Conservation (phyloP, 2,888 invertebrate genomes). For the Coelinius sp. region DNA sequence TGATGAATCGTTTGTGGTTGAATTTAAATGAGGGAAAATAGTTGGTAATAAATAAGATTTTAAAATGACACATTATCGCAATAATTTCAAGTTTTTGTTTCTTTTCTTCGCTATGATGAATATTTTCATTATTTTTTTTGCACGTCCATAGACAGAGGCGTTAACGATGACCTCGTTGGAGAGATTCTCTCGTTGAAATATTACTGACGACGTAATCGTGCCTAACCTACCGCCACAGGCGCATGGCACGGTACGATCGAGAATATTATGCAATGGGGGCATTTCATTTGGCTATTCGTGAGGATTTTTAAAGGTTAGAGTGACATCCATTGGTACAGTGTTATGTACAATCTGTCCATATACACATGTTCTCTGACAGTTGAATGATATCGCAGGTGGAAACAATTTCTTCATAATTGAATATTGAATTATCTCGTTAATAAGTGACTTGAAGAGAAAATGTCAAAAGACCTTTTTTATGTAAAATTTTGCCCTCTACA, state of each 20-base stretch:
- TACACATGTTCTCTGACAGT: too few relatives aligned
- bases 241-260: not conserved
- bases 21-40: conserved; percentile 4
- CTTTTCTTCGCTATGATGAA: not conserved
- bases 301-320: not conserved
- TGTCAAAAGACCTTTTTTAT: too few relatives aligned
- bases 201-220: conserved; percentile 16
- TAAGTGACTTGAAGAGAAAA: too few relatives aligned
- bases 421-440: not conserved
- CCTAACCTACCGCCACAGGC: conserved; percentile 21
- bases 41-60: conserved; percentile 18
- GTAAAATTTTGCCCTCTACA: too few relatives aligned
- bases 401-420: not conserved
- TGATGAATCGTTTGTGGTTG: conserved; percentile 16
- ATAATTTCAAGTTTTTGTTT: not conserved
- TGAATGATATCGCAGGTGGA: too few relatives aligned
- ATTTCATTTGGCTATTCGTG: not conserved
- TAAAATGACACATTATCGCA: conserved; percentile 22
- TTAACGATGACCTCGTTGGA: conserved; percentile 18
- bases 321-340: not conserved
- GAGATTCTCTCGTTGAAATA: conserved; percentile 11
- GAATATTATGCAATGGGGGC: conserved; percentile 14
- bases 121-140: not conserved
- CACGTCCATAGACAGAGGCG: not conserved
- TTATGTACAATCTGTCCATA: too few relatives aligned